Evolutionary conservation across 1,140 invertebrate species (phyloP).

Genomic region (Leptinotarsa defecta): DNA sequence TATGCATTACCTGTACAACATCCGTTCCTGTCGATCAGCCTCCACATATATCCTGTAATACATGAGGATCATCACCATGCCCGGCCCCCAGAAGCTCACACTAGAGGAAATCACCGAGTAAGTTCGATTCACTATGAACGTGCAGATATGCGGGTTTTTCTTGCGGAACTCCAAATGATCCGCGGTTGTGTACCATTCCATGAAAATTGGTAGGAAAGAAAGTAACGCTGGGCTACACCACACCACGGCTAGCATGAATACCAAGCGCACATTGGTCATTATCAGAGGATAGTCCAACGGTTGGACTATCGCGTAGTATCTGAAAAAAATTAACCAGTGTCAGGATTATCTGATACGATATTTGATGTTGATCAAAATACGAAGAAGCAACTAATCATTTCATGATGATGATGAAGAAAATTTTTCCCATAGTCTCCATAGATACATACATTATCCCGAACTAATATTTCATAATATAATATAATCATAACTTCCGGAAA

Average conservation of each 20-base stretch:
- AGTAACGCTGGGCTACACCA: conserved; percentile 92
- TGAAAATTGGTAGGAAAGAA: conserved; percentile 94
- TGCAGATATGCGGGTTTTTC: conserved; percentile 76
- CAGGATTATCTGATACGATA: background rate
- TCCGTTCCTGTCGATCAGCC: conserved; percentile 87
- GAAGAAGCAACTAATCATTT: background rate
- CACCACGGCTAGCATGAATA: conserved; percentile 80
- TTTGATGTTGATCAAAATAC: too few relatives aligned
- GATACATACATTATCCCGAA: background rate
- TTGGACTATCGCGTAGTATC: conserved; percentile 87
- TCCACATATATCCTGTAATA: conserved; percentile 92
- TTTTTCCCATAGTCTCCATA: too few relatives aligned
- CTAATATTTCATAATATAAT: background rate
- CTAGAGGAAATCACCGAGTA: conserved; percentile 91
- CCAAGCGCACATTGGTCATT: conserved; percentile 79
- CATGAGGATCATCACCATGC: conserved; percentile 92
- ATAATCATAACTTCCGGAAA: background rate
- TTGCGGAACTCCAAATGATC: conserved; percentile 74
- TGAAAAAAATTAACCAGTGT: background rate
- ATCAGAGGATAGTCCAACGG: conserved; percentile 87
- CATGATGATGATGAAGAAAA: too few relatives aligned
- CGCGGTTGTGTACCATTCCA: conserved; percentile 88
- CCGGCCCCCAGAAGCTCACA: conserved; percentile 95
- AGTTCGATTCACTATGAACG: conserved; percentile 85
- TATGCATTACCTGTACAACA: conserved; percentile 76